Evolutionary conservation across 2,113 vertebrate species (phyloP), one percentile per base, ranked within the genome.

Genomic region (Pandion haliaetus): DNA sequence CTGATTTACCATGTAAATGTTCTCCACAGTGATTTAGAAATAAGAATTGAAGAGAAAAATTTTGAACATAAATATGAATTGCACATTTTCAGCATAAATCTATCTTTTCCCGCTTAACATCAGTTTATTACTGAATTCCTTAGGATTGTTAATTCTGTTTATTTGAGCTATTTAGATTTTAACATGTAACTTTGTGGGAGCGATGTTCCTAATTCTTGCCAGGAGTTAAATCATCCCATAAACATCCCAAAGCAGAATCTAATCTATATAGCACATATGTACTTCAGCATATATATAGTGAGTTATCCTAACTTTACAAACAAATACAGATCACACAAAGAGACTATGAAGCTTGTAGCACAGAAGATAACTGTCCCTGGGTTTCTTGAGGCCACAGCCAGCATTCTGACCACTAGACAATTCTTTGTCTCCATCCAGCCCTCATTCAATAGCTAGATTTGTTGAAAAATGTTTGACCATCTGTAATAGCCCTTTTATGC

Each of bases 381-480:
- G 89, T 95, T 95, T 96, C 94, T 82, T 69, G 82, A 90, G 93
- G 78, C 70, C 89, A 92, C 66, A 82, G 81, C 14, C 74, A 94
- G n/a, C 42, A 25, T 82, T 92, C 83, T 95, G 89, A 94, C 89
- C 58, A 8, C 89, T 82, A 97, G 86, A 92, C 49, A 92, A 92
- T 82, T 94, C 73, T 87, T 94, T 94, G 93, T 97, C 83, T 95
- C 86, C 6, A 0, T 95, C 82, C 69, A 93, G 42, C 81, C 70
- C 84, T 93, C 58, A 82, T 86, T 90, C 90, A 94, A 87, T 93
- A 74, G 52, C 61, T 84, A 95, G 91, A 93, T 91, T 66, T 87
- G 61, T 10, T 93, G 93, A 86, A 94, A 95, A 96, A 95, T 66
- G 83, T 95, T 96, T 93, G 91, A 77, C 78, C 77, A 93, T 95